These are phyloP conservation scores for Drosophila nikananu DNA, from an alignment of 1,140 invertebrate genomes.

Conservation along the genomic window DNA sequence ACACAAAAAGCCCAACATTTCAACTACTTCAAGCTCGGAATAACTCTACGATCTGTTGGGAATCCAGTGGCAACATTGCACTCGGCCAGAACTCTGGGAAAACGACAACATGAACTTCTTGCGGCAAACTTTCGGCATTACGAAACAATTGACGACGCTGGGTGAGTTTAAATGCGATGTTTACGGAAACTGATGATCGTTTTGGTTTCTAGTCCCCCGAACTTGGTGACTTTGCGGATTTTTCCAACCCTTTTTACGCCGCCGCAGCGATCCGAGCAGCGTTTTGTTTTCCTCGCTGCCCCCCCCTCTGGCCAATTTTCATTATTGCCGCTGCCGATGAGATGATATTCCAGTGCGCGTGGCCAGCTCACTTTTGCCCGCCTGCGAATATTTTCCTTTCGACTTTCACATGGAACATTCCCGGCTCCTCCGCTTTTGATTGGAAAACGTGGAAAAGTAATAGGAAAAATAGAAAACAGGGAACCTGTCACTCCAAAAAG, in stretches of 20 bases:
- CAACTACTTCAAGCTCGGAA: background rate
- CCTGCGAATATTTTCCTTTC: conserved; percentile 74
- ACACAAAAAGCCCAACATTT: background rate
- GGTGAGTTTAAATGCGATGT: conserved; percentile 51
- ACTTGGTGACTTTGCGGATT: conserved; percentile 49
- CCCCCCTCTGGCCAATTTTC: background rate
- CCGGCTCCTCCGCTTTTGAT: conserved; percentile 48
- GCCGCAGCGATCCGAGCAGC: background rate
- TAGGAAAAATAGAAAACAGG: conserved; percentile 14
- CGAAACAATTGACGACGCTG: conserved; percentile 78
- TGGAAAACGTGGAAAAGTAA: conserved; percentile 47
- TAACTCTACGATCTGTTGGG: no score
- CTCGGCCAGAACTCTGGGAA: background rate
- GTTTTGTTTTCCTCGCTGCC: conserved; percentile 21
- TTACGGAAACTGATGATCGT: background rate
- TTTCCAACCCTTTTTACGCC: conserved; percentile 13
- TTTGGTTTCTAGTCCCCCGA: background rate
- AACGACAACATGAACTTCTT: conserved; percentile 75
- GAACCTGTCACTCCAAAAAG: conserved; percentile 45
- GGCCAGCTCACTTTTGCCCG: conserved; percentile 26
- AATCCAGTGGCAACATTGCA: background rate
- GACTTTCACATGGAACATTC: conserved; percentile 58
- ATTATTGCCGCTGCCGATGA: conserved; percentile 27
- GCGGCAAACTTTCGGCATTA: conserved; percentile 81
- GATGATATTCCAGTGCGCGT: conserved; percentile 51